Percentiles rank a stretch among this genome's conserved stretches.
Evolutionary conservation across 2,888 invertebrate species (phyloP).

Genomic region (Leucoma salicis): DNA sequence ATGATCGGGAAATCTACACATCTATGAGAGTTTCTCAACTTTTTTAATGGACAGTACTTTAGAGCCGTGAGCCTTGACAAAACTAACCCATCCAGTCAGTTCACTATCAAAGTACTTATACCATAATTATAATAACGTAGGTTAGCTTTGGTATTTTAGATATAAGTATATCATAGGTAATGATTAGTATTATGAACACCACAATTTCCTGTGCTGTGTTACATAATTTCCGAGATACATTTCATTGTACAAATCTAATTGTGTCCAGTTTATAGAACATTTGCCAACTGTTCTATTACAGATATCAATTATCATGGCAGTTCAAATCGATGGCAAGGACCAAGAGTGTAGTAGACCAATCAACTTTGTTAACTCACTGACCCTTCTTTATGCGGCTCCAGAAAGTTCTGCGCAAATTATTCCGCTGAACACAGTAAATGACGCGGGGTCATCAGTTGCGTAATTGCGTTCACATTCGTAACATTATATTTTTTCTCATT

Average conservation of each 20-base stretch:
- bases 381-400: slow-evolving; percentile 50
- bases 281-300: slow-evolving; percentile 21
- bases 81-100: too few relatives aligned
- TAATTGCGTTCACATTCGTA: not conserved
- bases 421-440: slow-evolving; percentile 11
- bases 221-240: too few relatives aligned
- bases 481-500: not conserved
- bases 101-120: too few relatives aligned
- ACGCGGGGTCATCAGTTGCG: not conserved
- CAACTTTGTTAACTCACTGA: slow-evolving; percentile 53
- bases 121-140: too few relatives aligned
- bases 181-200: too few relatives aligned
- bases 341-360: slow-evolving; percentile 43
- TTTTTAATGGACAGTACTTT: too few relatives aligned
- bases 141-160: too few relatives aligned
- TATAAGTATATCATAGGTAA: too few relatives aligned
- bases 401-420: slow-evolving; percentile 50
- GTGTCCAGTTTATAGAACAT: slow-evolving; percentile 10
- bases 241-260: slow-evolving; percentile 12
- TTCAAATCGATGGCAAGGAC: slow-evolving; percentile 52
- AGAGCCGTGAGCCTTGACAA: too few relatives aligned
- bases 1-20: too few relatives aligned
- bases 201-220: too few relatives aligned
- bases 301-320: slow-evolving; percentile 43
- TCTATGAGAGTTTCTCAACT: too few relatives aligned